Evolutionary conservation across 2,888 invertebrate species (phyloP), one percentile per base, ranked within the genome.

Genomic region (Drosophila koepferae): DNA sequence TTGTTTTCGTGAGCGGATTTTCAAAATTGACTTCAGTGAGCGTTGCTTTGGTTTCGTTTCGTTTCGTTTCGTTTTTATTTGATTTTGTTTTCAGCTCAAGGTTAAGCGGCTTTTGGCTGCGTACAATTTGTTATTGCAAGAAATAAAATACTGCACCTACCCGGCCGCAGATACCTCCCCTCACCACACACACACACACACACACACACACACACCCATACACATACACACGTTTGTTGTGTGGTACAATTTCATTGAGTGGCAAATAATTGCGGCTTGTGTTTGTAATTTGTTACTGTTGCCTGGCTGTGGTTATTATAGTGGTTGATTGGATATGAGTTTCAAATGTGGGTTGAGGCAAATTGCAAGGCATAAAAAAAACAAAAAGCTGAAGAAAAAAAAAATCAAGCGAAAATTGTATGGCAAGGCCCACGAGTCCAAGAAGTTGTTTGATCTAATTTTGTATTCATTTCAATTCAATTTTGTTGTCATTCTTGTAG

Each of bases 1-100:
- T 86, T 88, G 89, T 86, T 88, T 86, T 90, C 86, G 86, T 86
- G 86, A 90, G 89, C 83, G 90, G 90, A 86, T 86, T 86, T 90
- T 73, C 66, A 88, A 90, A 88, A 88, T 89, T 89, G 85, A 68
- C 73, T 79, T 71, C 69, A 74, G 59, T 84, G 63, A 80, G 78
- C 77, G 63, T 71, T 64, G 76, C 69, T 74, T 74, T 63, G 68
- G 46, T 67, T 77, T 74, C 61, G 59, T 62, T 69, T 71, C 5
- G 31, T 38, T 59, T 67, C 18, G 49, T 43, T 64, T 65, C 46
- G 49, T 31, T 46, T 61, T 78, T 46, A 59, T 28, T 70, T 66
- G 67, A 44, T 63, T 56, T 44, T 44, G 44, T 69, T 68, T 79
- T 74, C 82, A 72, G 73, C 84, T 80, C 85, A 85, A 85, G 85